Evolutionary conservation across 2,888 invertebrate species (phyloP), one percentile per base, ranked within the genome.

Genomic region (Oxyscelio sp.): DNA sequence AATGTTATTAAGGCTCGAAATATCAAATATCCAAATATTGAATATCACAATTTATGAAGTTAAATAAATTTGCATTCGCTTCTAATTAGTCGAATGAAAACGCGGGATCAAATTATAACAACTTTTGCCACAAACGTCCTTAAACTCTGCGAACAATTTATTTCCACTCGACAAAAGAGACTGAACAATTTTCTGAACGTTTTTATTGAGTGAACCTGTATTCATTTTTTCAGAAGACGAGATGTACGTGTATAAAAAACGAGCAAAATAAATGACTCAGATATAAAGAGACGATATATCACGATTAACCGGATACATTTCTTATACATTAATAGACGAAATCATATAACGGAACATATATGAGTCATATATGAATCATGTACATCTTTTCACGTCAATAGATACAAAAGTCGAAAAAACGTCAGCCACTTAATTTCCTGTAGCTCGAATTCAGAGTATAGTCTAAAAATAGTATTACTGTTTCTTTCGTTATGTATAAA

Each of bases 331-430:
- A 9, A 15, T 27, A 75, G 17, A 54, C 52, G 21, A 75, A 56
- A 4, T 61, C 48, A 70, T 19, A 43, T 54, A 79, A 78, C 48
- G 63, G 56, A 19, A 68, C 54, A 52, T 17, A 43, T 21, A 38
- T 79, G 78, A 79, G 17, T 79, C 78, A 79, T 56, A 71, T 27
- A 38, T 70, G 78, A 68, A 54, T 61, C 61, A 68, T 31, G 9
- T 52, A 63, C 24, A n/a, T 15, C 48, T 61, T 61, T 71, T 43
- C 58, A 52, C n/a, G 15, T 71, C 71, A 17, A 31, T 38, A 17
- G 61, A 70, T 15, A 58, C 38, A 70, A 56, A 58, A 70, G 43
- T 34, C 0, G 15, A 63, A 63, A 63, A 66, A 38, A 13, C 3
- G 2, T n/a, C n/a, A n/a, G n/a, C 40, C 2, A 40, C 40, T 3